A percentile compares a stretch with the other conserved stretches of the same genome.
Evolutionary conservation across 2,113 vertebrate genomes (phyloP).

Genomic region (Macrotis lagotis): DNA sequence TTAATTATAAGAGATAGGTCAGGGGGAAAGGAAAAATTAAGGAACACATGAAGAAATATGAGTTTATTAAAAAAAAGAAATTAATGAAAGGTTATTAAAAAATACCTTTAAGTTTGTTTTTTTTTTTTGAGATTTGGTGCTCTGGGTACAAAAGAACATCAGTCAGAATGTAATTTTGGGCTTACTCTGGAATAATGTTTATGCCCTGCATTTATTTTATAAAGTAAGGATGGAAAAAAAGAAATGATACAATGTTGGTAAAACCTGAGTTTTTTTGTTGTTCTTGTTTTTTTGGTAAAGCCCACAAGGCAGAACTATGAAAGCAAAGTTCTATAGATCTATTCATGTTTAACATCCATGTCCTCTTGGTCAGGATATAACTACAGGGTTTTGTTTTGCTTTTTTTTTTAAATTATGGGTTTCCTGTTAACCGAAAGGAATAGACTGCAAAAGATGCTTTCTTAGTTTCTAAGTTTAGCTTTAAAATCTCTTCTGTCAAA

Average conservation of each 20-base stretch:
- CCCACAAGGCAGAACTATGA: neutral
- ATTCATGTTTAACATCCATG: neutral
- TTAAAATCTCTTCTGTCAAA: neutral
- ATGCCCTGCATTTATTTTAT: too few relatives aligned
- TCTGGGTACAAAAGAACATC: too few relatives aligned
- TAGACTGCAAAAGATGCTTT: neutral
- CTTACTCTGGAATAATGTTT: too few relatives aligned
- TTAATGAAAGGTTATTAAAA: too few relatives aligned
- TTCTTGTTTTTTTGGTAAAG: too few relatives aligned
- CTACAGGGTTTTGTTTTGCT: too few relatives aligned
- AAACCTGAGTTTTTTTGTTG: neutral
- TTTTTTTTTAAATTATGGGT: too few relatives aligned
- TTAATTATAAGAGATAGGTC: neutral
- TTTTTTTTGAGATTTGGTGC: too few relatives aligned
- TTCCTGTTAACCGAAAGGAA: slow-evolving; percentile 8
- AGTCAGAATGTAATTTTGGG: too few relatives aligned
- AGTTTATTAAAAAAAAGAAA: too few relatives aligned
- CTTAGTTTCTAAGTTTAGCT: neutral
- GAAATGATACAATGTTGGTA: neutral
- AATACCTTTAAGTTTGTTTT: too few relatives aligned
- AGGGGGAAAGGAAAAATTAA: neutral
- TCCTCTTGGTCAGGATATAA: neutral
- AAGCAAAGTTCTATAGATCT: neutral
- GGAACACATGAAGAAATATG: neutral
- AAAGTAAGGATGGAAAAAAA: neutral